A percentile compares a stretch with the other conserved stretches of the same genome.
These are phyloP conservation scores for Morphnarchus princeps DNA, from an alignment of 2,113 vertebrate species.

Conservation along the genomic window DNA sequence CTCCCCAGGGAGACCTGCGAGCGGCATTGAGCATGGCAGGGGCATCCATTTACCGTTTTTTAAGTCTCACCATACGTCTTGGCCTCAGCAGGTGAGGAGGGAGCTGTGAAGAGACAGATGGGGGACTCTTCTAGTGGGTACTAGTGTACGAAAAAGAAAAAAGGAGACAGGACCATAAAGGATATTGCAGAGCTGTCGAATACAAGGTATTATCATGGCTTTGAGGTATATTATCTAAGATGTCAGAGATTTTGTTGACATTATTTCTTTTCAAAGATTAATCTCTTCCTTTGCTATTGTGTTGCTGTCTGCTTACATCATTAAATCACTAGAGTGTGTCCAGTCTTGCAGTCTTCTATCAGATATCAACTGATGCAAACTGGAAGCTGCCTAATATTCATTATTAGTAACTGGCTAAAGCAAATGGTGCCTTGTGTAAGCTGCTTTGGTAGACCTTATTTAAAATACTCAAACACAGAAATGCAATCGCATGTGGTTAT, in stretches of 20 bases:
- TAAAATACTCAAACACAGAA: not conserved
- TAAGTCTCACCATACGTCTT: not conserved
- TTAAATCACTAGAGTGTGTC: not conserved
- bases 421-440: not conserved
- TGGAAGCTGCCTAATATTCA: not conserved
- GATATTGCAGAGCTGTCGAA: not conserved
- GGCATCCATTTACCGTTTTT: not conserved
- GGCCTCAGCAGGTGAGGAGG: not conserved
- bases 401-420: not conserved
- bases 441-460: not conserved
- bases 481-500: accelerated
- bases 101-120: not conserved
- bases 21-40: not conserved
- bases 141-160: not conserved
- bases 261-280: not conserved
- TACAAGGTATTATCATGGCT: not conserved
- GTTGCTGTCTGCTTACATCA: not conserved
- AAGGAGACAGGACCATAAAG: not conserved
- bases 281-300: not conserved
- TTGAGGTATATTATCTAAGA: not conserved
- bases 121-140: not conserved
- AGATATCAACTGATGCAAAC: not conserved
- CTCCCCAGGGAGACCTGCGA: not conserved
- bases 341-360: not conserved
- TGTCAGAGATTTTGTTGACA: not conserved